phyloP scores from a whole-genome alignment of 2,797 vertebrate genomes.

The Allobates femoralis region DNA sequence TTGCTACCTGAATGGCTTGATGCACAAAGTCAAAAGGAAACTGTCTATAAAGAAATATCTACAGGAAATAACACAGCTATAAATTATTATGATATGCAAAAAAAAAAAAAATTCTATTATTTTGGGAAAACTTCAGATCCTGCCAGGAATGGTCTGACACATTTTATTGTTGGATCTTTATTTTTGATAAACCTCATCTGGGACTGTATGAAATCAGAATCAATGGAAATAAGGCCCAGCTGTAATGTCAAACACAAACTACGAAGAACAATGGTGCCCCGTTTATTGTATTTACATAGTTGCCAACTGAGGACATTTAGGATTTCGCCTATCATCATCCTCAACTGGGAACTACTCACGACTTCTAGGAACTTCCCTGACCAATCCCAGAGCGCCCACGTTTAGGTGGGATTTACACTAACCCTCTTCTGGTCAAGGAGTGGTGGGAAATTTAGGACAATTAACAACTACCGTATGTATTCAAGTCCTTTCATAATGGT shows the following conservation, averaged over 20 bases:
- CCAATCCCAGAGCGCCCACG: too few species aligned
- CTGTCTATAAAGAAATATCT: conserved; percentile 64
- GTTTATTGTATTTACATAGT: too few species aligned
- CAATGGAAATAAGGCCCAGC: not conserved
- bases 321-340: too few species aligned
- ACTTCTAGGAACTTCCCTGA: too few species aligned
- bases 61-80: conserved; percentile 60
- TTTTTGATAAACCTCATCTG: not conserved
- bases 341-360: too few species aligned
- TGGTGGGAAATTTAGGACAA: too few species aligned
- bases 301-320: too few species aligned
- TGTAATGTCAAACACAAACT: not conserved
- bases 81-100: conserved; percentile 52
- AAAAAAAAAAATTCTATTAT: conserved; percentile 37
- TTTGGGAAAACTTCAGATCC: conserved; percentile 27
- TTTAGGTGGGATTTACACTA: too few species aligned
- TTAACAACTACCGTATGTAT: too few species aligned
- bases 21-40: conserved; percentile 70
- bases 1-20: conserved; percentile 68
- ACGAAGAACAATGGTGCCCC: not conserved
- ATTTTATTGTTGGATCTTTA: not conserved
- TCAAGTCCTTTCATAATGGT: too few species aligned
- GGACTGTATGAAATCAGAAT: not conserved
- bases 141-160: conserved; percentile 1
- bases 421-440: too few species aligned